A percentile compares a stretch with the other conserved stretches of the same genome.
These are phyloP conservation scores for Drosophila longiperda DNA, from an alignment of 2,888 invertebrate species.

Conservation along the genomic window DNA sequence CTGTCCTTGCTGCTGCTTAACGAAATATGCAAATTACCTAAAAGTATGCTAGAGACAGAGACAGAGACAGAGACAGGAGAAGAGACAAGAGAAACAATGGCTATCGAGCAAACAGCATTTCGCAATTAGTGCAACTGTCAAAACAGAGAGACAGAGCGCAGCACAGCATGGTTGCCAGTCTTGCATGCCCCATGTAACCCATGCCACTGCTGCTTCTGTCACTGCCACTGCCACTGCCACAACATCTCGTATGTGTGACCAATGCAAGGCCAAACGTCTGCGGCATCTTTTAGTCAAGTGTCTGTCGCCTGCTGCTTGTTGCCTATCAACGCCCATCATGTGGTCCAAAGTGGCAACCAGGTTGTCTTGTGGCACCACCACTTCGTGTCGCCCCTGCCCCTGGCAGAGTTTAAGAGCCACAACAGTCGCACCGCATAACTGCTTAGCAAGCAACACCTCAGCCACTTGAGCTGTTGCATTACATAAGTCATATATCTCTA, in stretches of 20 bases:
- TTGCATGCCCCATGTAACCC: conserved; percentile 22
- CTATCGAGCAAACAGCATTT: conserved; percentile 70
- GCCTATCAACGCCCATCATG: conserved; percentile 66
- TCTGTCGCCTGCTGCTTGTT: conserved; percentile 10
- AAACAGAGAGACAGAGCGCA: conserved; percentile 53
- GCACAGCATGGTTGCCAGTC: conserved; percentile 28
- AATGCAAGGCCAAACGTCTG: conserved; percentile 51
- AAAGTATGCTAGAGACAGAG: conserved; percentile 62
- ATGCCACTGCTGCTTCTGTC: not conserved
- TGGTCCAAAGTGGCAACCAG: conserved; percentile 51
- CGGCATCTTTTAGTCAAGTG: conserved; percentile 48
- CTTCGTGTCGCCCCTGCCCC: not conserved
- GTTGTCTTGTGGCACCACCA: not conserved
- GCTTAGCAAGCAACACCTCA: conserved; percentile 15
- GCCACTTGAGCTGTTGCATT: conserved; percentile 30
- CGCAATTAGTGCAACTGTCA: conserved; percentile 80
- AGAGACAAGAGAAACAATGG: conserved; percentile 29
- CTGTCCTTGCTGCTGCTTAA: conserved; percentile 59
- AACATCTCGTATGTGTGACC: conserved; percentile 15
- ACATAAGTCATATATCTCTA: conserved; percentile 5
- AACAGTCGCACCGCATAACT: conserved; percentile 5
- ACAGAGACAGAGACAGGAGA: not conserved
- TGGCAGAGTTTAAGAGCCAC: conserved; percentile 3
- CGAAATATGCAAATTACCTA: conserved; percentile 75
- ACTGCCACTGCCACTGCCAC: not conserved